These are phyloP conservation scores for Aphrophora alni DNA, from an alignment of 2,888 invertebrate species.

Conservation along the genomic window DNA sequence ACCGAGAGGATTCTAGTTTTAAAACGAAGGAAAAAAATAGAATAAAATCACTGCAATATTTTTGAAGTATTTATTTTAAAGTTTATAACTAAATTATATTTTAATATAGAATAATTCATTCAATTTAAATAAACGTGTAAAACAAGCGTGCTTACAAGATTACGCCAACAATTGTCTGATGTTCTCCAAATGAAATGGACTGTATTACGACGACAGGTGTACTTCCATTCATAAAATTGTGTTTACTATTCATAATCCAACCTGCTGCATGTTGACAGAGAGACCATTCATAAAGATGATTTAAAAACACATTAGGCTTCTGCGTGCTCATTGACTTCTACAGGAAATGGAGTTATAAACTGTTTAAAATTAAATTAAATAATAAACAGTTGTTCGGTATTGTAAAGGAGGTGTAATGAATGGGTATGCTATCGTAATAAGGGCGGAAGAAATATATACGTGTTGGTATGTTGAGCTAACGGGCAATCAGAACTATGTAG, in stretches of 20 bases:
- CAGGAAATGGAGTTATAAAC: constrained; percentile 4
- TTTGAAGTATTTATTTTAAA: no score
- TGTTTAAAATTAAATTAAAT: background rate
- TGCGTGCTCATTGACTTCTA: background rate
- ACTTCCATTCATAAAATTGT: background rate
- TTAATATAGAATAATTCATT: no score
- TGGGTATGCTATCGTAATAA: background rate
- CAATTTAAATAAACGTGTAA: no score
- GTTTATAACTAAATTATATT: no score
- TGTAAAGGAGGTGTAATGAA: background rate
- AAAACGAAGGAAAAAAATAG: no score
- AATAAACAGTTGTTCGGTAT: background rate
- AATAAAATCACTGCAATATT: no score
- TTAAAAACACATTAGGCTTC: background rate
- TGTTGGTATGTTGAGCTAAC: no score
- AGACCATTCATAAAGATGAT: background rate
- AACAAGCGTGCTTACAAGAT: no score
- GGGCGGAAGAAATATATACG: background rate
- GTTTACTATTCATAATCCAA: background rate
- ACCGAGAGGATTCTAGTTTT: no score
- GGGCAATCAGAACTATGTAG: no score
- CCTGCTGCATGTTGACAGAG: background rate
- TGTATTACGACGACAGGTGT: background rate
- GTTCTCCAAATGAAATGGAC: background rate
- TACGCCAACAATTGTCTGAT: background rate